A percentile compares a stretch with the other conserved stretches of the same genome.
phyloP scores from a whole-genome alignment of 2,113 vertebrate genomes.

The Spermophilus dauricus region DNA sequence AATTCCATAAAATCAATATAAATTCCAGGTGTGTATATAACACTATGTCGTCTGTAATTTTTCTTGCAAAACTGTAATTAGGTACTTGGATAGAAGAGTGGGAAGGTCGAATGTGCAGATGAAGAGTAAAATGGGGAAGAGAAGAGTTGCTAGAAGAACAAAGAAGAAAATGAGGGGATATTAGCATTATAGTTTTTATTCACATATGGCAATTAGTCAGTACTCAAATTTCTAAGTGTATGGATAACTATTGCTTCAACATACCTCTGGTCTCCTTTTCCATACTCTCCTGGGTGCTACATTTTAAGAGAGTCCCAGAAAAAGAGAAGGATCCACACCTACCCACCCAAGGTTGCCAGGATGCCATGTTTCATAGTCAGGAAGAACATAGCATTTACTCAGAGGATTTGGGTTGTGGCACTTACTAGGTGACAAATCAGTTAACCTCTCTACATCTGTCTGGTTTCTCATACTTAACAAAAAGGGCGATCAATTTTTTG shows the following conservation, averaged over 20 bases:
- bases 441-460: background rate
- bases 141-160: conserved; percentile 11
- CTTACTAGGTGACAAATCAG: background rate
- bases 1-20: conserved; percentile 75
- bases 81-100: conserved; percentile 2
- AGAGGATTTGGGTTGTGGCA: background rate
- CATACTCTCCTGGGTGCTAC: background rate
- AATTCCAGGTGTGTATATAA: conserved; percentile 83
- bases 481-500: background rate
- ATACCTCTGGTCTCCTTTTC: background rate
- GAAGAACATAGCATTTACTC: background rate
- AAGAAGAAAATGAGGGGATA: conserved; percentile 28
- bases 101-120: background rate
- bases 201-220: conserved; percentile 76
- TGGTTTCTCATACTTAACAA: background rate
- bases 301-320: conserved; percentile 31
- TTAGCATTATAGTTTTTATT: conserved; percentile 71
- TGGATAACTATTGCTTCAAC: background rate
- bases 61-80: conserved; percentile 79
- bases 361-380: background rate
- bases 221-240: conserved; percentile 68
- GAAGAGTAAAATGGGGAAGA: background rate
- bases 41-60: conserved; percentile 80
- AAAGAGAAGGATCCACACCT: background rate
- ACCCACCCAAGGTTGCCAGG: background rate